Evolutionary conservation across 2,113 vertebrate genomes (phyloP).

Genomic region (Pterophyllum scalare): DNA sequence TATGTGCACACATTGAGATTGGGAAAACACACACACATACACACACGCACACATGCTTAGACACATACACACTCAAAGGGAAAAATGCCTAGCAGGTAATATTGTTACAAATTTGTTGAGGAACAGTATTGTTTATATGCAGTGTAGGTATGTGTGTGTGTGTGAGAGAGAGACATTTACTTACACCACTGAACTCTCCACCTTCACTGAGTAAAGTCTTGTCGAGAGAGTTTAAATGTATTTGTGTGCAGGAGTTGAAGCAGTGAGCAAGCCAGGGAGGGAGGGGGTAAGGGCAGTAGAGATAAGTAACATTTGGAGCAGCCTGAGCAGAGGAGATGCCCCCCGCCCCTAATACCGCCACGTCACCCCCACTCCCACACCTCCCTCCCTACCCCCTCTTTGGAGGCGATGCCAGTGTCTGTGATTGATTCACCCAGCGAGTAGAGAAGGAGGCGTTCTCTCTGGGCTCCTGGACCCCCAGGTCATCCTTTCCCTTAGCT

Average conservation of each 20-base stretch:
- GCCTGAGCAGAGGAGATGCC: constrained; percentile 8
- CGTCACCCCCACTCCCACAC: constrained; percentile 2
- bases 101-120: constrained; percentile 25
- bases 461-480: constrained; percentile 55
- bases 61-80: neutral
- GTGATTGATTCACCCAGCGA: constrained; percentile 71
- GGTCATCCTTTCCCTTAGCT: constrained; percentile 61
- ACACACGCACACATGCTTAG: neutral
- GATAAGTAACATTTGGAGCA: constrained; percentile 60
- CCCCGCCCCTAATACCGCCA: constrained; percentile 15
- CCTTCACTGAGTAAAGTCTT: constrained; percentile 35
- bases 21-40: neutral
- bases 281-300: constrained; percentile 37
- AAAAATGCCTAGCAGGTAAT: constrained; percentile 50
- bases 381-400: constrained; percentile 10
- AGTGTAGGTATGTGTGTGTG: neutral
- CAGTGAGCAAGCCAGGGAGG: constrained; percentile 13
- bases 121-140: constrained; percentile 24
- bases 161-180: constrained; percentile 33
- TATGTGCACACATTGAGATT: constrained; percentile 44
- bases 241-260: constrained; percentile 5
- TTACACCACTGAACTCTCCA: constrained; percentile 36
- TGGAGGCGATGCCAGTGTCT: constrained; percentile 43
- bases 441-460: constrained; percentile 60
- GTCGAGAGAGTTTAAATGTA: constrained; percentile 35